Base-by-base conservation (phyloP, 1,140 invertebrate species). In the Bilobella aurantiaca region DNA sequence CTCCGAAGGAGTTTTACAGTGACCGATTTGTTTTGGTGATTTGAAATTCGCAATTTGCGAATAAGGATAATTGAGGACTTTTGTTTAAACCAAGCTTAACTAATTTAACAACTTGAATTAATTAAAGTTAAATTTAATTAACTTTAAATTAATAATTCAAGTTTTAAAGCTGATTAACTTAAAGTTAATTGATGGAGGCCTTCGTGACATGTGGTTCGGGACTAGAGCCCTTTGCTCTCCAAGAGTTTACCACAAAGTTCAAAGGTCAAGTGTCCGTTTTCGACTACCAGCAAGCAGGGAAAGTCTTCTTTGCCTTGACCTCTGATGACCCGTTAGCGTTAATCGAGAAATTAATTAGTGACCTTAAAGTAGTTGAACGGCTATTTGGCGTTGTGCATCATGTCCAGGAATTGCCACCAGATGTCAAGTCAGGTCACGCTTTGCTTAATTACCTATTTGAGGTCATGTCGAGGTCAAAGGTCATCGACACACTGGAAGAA, bases 191-290 rank as follows among this genome's bases (percentile, higher is more conserved):
- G 42, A 63, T 64, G 29, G 46, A 64, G 28, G 57, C 28, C 27
- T 64, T 64, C 32, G 63, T 58, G 28, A 64, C 63, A 8, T 30
- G 30, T 58, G 63, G 63, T 23, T 28, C n/a, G 12, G 63, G 63
- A 5, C 53, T 64, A 23, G 63, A 64, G 14, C 29, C 47, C 8
- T 64, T 64, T 63, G 62, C 25, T 3, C 3, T 3, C 1, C 2
- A 58, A 31, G 63, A 64, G 25, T n/a, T 49, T 14, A 31, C 31
- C 25, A 42, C n/a, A n/a, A n/a, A n/a, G n/a, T n/a, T n/a, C n/a
- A 31, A 21, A 21, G 16, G n/a, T 8, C 14, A 23, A 56, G 3
- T 27, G 8, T n/a, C 18, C n/a, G 8, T 25, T 53, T 32, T 58
- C 21, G 2, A 23, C 23, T 2, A 34, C 31, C 18, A 12, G 5